Conservation (phyloP, 2,113 vertebrate species). For the Colius striatus region DNA sequence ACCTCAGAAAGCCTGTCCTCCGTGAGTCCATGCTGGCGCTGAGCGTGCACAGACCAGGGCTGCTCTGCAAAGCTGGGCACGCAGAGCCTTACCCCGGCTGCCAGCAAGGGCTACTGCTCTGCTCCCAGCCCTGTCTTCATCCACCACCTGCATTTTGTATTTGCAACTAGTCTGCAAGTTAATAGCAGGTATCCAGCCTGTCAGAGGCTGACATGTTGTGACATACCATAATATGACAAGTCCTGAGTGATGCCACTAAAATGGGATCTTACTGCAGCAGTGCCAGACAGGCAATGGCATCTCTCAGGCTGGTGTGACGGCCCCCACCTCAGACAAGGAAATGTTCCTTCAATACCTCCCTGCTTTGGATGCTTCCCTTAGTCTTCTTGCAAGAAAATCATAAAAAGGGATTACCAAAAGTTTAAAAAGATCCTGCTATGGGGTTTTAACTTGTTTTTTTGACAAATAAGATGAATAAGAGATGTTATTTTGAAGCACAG, state of each 20-base stretch:
- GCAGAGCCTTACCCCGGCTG: not conserved
- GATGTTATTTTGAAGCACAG: not conserved
- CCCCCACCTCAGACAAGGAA: not conserved
- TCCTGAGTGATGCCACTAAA: constrained; percentile 70
- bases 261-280: not conserved
- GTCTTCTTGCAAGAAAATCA: not conserved
- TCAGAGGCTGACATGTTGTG: constrained; percentile 73
- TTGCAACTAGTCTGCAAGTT: constrained; percentile 51
- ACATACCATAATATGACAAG: constrained; percentile 57
- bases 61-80: not conserved
- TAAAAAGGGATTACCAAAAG: fast-evolving
- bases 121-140: not conserved
- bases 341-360: not conserved
- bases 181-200: constrained; percentile 73
- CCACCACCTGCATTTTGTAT: constrained; percentile 55
- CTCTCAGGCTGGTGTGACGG: not conserved
- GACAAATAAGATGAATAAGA: not conserved
- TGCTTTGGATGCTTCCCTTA: fast-evolving
- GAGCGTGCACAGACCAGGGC: not conserved
- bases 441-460: not conserved
- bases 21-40: fast-evolving
- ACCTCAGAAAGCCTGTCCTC: not conserved
- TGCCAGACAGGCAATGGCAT: constrained; percentile 15
- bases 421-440: not conserved
- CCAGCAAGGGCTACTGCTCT: not conserved